These are phyloP conservation scores for Phalacrocorax aristotelis DNA, from an alignment of 2,113 vertebrate genomes.

Conservation along the genomic window DNA sequence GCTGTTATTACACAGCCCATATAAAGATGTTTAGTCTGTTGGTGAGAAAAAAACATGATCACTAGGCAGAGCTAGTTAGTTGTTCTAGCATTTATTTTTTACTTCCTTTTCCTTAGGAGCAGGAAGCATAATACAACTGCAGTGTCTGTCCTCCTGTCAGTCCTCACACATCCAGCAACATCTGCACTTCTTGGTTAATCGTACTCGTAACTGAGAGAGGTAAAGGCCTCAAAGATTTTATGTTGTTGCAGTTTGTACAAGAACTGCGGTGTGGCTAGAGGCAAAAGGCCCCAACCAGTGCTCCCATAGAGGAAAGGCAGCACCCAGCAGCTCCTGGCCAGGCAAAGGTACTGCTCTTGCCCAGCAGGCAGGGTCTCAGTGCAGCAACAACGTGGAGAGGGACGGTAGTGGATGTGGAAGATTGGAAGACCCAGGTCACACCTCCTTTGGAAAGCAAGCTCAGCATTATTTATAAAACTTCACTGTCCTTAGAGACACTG, in stretches of 20 bases:
- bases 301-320: neutral
- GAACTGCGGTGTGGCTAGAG: neutral
- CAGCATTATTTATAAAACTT: neutral
- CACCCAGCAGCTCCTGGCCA: neutral
- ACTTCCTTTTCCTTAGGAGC: neutral
- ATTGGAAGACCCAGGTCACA: neutral
- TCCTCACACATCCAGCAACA: neutral
- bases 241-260: neutral
- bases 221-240: neutral
- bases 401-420: neutral
- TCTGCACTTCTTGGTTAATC: neutral
- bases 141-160: neutral
- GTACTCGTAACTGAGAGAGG: neutral
- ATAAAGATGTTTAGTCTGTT: neutral
- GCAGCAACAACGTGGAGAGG: rapidly evolving
- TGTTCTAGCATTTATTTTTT: neutral
- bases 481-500: neutral
- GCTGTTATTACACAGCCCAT: neutral
- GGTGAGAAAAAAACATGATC: neutral
- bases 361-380: neutral
- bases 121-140: neutral
- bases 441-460: neutral
- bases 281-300: neutral
- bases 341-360: neutral
- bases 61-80: neutral